Percentiles rank a stretch among this genome's conserved stretches.
phyloP scores from a whole-genome alignment of 2,797 vertebrate genomes.

The Takifugu rubripes region DNA sequence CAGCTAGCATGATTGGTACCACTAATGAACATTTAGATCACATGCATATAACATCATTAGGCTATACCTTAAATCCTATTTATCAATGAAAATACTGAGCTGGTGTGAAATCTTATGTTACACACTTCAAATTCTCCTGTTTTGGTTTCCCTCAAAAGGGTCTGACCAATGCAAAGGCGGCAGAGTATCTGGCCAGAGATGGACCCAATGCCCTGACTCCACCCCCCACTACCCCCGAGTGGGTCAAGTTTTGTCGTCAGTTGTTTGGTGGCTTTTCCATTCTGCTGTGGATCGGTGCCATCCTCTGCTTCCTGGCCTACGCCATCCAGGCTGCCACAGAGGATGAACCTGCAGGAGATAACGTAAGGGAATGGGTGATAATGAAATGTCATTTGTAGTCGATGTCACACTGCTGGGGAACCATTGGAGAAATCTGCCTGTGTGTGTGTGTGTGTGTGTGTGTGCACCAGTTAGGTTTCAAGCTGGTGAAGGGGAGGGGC shows the following conservation, averaged over 20 bases:
- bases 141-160: slow-evolving; percentile 67
- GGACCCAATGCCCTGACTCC: slow-evolving; percentile 89
- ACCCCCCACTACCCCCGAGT: slow-evolving; percentile 89
- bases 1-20: too few relatives aligned
- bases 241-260: slow-evolving; percentile 93
- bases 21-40: too few relatives aligned
- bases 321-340: slow-evolving; percentile 89
- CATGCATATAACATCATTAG: too few relatives aligned
- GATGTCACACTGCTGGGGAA: too few relatives aligned
- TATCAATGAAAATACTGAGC: too few relatives aligned
- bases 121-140: not conserved
- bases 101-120: too few relatives aligned
- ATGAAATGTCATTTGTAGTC: not conserved
- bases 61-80: too few relatives aligned
- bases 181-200: slow-evolving; percentile 85
- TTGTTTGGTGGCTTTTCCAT: slow-evolving; percentile 92
- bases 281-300: slow-evolving; percentile 87
- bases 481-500: too few relatives aligned
- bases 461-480: slow-evolving; percentile 1
- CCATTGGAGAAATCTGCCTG: too few relatives aligned
- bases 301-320: slow-evolving; percentile 91
- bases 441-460: not conserved
- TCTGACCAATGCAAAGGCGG: slow-evolving; percentile 87
- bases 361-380: slow-evolving; percentile 68
- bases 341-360: slow-evolving; percentile 85